Evolutionary conservation across 2,113 vertebrate species (phyloP), one percentile per base, ranked within the genome.

Genomic region (Coryphaenoides rupestris): DNA sequence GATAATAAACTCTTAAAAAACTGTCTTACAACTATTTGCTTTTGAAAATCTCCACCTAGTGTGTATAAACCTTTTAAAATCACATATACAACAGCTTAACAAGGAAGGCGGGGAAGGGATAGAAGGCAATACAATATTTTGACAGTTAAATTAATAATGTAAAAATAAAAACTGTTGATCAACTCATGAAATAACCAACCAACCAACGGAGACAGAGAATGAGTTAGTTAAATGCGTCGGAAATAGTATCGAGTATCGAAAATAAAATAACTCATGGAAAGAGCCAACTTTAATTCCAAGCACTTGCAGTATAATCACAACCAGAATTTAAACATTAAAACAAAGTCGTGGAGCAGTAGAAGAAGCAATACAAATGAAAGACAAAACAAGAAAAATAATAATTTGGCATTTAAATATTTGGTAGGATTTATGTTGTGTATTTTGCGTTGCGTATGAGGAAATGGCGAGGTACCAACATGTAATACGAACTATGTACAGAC

Each of bases 391-490:
- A 67, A 58, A 55, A 49, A 52, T 63, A 24, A 73, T 61, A 49
- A 77, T 90, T 90, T 91, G 89, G 89, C 86, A 81, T 90, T 88
- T 88, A 87, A 88, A 87, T 89, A 90, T 91, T 90, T 91, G 89
- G 89, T 88, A 85, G 84, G 79, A 84, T 22, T 5, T 7, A 83
- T 23, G 56, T 66, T 79, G 56, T 62, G 19, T 55, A 49, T 12
- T 19, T 7, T 45, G 28, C 19, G 6, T 19, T 14, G 13, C 6
- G 4, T 72, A 80, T 79, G 80, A 80, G 68, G 71, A 75, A 53
- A 76, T 63, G 81, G 78, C 80, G 57, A 74, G 73, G 83, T 88
- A 89, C 81, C 80, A 52, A 57, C 14, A 62, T 64, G 74, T 69
- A 58, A 58, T 69, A 5, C 64, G 68, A 70, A 77, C 73, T 89